Evolutionary conservation across 1,140 invertebrate species (phyloP).

Genomic region (Polypedilum pembai): DNA sequence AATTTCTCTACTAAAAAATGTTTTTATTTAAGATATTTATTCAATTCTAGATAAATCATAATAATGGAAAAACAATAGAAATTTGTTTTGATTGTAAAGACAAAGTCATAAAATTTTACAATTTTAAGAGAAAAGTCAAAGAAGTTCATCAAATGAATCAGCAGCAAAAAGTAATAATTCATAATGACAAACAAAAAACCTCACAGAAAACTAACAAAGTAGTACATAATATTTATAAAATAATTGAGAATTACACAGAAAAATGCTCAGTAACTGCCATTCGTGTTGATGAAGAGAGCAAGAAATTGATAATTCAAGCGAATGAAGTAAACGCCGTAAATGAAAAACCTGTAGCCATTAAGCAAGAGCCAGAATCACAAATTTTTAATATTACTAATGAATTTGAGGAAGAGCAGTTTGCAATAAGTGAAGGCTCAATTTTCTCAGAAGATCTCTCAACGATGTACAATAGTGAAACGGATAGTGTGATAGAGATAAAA

Average conservation of each 20-base stretch:
- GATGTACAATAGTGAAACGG: too few relatives aligned
- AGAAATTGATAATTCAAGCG: not conserved
- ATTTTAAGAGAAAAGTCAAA: not conserved
- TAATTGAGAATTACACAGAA: not conserved
- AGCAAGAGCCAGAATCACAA: not conserved
- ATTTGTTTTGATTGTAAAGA: conserved; percentile 12
- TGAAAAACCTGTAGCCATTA: not conserved
- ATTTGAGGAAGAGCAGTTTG: not conserved
- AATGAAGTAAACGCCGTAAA: not conserved
- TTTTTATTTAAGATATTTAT: not conserved
- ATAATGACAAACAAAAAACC: not conserved
- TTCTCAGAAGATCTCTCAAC: not conserved
- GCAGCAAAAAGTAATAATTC: not conserved
- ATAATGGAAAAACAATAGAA: not conserved
- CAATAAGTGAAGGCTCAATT: not conserved
- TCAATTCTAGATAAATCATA: not conserved
- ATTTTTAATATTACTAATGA: not conserved
- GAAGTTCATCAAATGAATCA: conserved; percentile 12
- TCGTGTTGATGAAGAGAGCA: not conserved
- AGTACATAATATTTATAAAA: not conserved
- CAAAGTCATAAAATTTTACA: conserved; percentile 12
- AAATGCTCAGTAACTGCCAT: not conserved
- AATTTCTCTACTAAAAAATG: not conserved
- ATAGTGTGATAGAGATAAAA: not conserved
- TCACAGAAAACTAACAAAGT: not conserved